phyloP scores from a whole-genome alignment of 2,888 invertebrate genomes.

The Noctua janthe region DNA sequence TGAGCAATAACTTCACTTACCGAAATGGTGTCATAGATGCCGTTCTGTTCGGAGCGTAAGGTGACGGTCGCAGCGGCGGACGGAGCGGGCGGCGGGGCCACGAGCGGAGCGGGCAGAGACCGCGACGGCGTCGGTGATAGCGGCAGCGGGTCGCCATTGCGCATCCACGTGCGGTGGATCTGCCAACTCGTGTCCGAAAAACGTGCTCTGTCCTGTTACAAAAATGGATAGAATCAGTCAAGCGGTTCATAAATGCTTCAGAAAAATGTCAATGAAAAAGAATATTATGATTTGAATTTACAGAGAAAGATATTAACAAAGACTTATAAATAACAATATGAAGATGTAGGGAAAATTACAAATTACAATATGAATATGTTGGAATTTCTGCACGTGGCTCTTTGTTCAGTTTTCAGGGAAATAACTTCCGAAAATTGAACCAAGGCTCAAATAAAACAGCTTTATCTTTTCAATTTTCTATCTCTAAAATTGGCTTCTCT shows the following conservation, averaged over 20 bases:
- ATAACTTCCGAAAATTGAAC: background rate
- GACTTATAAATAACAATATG: background rate
- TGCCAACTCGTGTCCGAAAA: slow-evolving; percentile 94
- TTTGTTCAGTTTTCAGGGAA: background rate
- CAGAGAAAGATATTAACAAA: background rate
- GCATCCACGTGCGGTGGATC: slow-evolving; percentile 93
- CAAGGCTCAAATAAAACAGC: background rate
- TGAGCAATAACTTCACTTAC: slow-evolving; percentile 73
- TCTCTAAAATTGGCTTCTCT: background rate
- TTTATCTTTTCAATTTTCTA: background rate
- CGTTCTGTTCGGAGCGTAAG: slow-evolving; percentile 81
- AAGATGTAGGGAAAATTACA: background rate
- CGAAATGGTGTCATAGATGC: slow-evolving; percentile 88
- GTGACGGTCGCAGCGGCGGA: slow-evolving; percentile 72
- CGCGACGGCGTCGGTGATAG: slow-evolving; percentile 82
- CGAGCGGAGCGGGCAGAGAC: slow-evolving; percentile 72
- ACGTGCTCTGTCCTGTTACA: slow-evolving; percentile 91
- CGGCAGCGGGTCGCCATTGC: slow-evolving; percentile 86
- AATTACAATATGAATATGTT: background rate
- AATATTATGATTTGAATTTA: background rate
- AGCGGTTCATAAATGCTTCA: background rate
- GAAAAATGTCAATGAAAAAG: slow-evolving; percentile 3
- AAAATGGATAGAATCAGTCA: slow-evolving; percentile 43
- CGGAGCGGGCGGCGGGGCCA: slow-evolving; percentile 74
- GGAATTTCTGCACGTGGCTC: background rate